phyloP scores from a whole-genome alignment of 2,797 vertebrate genomes.

The Leucoraja ocellata region DNA sequence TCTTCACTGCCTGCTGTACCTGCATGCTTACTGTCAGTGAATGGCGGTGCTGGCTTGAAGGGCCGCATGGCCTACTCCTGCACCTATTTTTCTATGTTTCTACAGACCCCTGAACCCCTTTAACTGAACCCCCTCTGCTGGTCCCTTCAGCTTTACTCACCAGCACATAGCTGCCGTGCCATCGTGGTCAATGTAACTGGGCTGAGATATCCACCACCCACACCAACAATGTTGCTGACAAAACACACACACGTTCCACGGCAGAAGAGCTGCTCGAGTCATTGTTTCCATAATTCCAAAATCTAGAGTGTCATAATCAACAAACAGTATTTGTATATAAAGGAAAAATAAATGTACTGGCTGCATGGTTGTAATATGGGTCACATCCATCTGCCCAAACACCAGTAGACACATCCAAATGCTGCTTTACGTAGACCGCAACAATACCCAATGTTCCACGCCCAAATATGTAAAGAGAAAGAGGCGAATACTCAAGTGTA shows the following conservation, averaged over 20 bases:
- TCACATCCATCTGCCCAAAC: neutral
- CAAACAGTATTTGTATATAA: too few relatives aligned
- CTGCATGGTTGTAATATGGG: neutral
- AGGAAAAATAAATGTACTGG: neutral
- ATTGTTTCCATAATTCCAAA: neutral
- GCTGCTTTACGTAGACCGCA: neutral
- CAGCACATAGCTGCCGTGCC: neutral
- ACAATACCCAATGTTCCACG: neutral
- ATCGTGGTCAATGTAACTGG: neutral
- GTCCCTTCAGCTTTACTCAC: neutral
- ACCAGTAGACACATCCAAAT: neutral
- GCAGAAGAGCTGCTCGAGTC: neutral
- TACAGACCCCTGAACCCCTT: too few relatives aligned
- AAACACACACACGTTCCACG: neutral
- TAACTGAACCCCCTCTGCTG: too few relatives aligned
- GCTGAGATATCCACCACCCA: neutral
- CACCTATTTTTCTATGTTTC: too few relatives aligned
- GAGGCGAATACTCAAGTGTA: neutral
- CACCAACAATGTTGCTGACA: neutral
- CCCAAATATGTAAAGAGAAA: too few relatives aligned
- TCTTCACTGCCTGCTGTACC: too few relatives aligned
- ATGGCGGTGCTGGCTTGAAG: too few relatives aligned
- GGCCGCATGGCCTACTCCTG: too few relatives aligned
- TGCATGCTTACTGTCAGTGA: too few relatives aligned
- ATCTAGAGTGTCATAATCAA: neutral